Base-by-base conservation (phyloP, 1,140 invertebrate species). In the Drosophila pruinosa region DNA sequence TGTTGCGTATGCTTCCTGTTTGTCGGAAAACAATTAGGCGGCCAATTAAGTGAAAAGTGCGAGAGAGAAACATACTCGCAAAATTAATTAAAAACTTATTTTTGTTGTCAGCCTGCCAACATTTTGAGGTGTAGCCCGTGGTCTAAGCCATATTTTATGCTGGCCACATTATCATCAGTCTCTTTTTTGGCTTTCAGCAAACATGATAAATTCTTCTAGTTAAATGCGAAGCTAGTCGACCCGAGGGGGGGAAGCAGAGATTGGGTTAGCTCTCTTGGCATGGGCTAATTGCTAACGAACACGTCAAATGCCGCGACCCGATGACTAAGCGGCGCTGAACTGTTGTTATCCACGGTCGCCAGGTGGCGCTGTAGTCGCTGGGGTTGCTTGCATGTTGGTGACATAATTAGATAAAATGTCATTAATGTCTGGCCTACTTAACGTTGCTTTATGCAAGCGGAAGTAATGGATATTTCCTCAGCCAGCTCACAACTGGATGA, bases 321-420 rank as follows among this genome's bases (percentile, higher is more conserved):
- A 61, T 72, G 63, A 61, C 48, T 67, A 59, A 69, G 50, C 57
- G 24, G 21, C 26, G 50, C 19, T 53, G 53, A 24, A 47, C n/a
- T 24, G 17, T 41, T 38, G 45, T 3, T 14, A 4, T 39, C 21
- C 15, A 38, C 3, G 47, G 38, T 1, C 17, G 61, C 28, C 62
- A 65, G 63, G 53, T 67, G 63, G 63, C 43, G 34, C 6, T 34
- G 26, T 4, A 28, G 6, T 47, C 21, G 26, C 31, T 12, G 47
- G 56, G 57, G 57, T 70, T 63, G 67, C 59, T 64, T 48, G 54
- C 19, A 64, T 58, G 73, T 31, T 72, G 71, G 53, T 61, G 75
- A 31, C 62, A 75, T 88, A 86, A 86, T 88, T 86, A 82, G 78
- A 48, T 75, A 82, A 88, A 75, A 78, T 70, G 74, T 59, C 62